A percentile compares a stretch with the other conserved stretches of the same genome.
Conservation (phyloP, 2,113 vertebrate species). For the Athene cunicularia region DNA sequence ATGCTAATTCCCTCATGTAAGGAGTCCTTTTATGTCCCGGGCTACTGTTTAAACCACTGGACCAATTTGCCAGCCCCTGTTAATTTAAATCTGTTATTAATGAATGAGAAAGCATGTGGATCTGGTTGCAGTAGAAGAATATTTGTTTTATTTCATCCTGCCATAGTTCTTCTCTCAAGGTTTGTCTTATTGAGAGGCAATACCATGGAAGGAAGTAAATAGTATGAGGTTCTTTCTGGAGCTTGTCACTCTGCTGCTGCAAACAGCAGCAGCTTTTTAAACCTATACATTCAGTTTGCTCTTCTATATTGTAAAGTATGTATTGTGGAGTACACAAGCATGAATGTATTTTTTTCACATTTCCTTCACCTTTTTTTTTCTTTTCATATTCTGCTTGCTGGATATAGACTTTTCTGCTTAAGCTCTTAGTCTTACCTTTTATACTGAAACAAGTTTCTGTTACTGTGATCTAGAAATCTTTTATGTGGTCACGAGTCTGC, state of each 20-base stretch:
- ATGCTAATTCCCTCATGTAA: conserved; percentile 42
- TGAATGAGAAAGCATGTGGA: background rate
- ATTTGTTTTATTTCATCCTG: background rate
- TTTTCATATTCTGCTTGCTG: background rate
- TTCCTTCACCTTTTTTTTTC: background rate
- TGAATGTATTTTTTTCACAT: background rate
- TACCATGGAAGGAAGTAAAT: background rate
- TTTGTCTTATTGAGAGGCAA: background rate
- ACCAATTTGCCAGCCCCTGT: conserved; percentile 4
- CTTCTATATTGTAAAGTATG: background rate
- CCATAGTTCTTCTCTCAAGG: background rate
- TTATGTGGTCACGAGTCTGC: background rate
- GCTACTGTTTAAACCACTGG: conserved; percentile 19
- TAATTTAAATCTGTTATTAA: conserved; percentile 16
- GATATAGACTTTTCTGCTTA: background rate
- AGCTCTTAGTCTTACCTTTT: background rate
- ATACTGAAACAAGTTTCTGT: background rate
- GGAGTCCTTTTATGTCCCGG: conserved; percentile 26
- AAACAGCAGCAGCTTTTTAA: background rate
- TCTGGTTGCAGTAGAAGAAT: background rate
- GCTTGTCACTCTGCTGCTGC: background rate
- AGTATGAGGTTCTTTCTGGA: background rate
- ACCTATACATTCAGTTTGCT: background rate
- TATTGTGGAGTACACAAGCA: rapidly evolving
- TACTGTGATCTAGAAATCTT: background rate